Evolutionary conservation across 1,140 invertebrate genomes (phyloP), one percentile per base, ranked within the genome.

Genomic region (Cardiocondyla obscurior): DNA sequence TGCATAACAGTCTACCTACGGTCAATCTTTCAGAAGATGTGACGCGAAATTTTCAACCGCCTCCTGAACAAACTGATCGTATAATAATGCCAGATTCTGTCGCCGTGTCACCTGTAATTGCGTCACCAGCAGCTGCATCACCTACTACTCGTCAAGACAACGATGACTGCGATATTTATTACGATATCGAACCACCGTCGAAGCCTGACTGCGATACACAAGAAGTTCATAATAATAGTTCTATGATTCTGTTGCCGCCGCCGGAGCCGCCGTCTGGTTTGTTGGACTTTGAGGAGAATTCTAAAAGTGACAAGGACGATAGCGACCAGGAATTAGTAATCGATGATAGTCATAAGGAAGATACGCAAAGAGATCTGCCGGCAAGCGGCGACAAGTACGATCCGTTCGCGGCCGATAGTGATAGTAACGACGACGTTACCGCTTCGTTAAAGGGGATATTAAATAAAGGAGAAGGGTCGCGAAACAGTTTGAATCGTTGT

Each of bases 251-350:
- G 6, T 74, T 88, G 46, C 94, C 94, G 0, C 94, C 95, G 0
- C 95, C 95, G 0, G 94, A 95, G 72, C 95, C 95, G 3, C 96
- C 96, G 0, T 93, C 94, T 0, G 89, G 93, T 22, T 90, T 94
- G 4, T 65, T 94, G 8, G 93, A 93, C 57, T 92, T 93, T 12
- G 93, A 91, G 86, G 95, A 93, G 82, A 94, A 90, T 92, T 94
- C 90, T 49, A 94, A 87, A 91, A 94, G 92, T 79, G 93, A 90
- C 86, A 95, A 95, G 42, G 95, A 96, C 77, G 95, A 95, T 46
- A 96, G 95, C 86, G 96, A 96, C 84, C 94, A 95, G 2, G 95
- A 96, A 16, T 90, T 96, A 30, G 95, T 96, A 0, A 96, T 96
- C n/a, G 96, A 96, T 83, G 96, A 96, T 53, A 94, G 93, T 0